Conservation (phyloP, 2,113 vertebrate genomes). For the Triplophysa tibetana region DNA sequence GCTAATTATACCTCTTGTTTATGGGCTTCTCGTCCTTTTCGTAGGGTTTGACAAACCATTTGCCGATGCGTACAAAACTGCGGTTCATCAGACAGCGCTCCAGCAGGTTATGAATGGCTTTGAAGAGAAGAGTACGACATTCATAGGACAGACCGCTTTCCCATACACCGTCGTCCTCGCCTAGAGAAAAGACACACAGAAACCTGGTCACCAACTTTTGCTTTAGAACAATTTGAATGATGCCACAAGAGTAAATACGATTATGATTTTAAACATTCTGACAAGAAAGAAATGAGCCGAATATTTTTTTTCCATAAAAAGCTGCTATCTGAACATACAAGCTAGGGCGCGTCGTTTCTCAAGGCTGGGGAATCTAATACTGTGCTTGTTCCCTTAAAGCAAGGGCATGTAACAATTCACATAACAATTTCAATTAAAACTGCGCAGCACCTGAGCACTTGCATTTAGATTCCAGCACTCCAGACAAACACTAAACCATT, state of each 20-base stretch:
- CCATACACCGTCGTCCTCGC: conserved; percentile 95
- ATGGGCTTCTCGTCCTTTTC: conserved; percentile 97
- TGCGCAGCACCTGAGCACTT: neutral
- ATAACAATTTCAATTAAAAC: neutral
- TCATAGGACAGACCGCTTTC: conserved; percentile 98
- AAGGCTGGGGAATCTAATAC: neutral
- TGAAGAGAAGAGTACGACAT: conserved; percentile 97
- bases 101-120: conserved; percentile 96
- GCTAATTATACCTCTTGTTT: conserved; percentile 87
- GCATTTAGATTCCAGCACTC: neutral
- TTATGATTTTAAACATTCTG: no score
- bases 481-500: neutral
- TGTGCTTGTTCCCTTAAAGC: neutral
- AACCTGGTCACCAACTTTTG: conserved; percentile 12
- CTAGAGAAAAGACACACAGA: conserved; percentile 66
- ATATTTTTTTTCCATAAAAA: neutral
- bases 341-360: neutral
- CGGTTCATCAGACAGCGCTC: conserved; percentile 96
- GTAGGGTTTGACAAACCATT: conserved; percentile 98
- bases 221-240: neutral
- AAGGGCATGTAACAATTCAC: neutral
- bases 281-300: neutral
- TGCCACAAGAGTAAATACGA: no score
- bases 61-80: conserved; percentile 94
- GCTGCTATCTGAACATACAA: neutral